Evolutionary conservation across 2,888 invertebrate genomes (phyloP).

Genomic region (Stictocephala bisonia): DNA sequence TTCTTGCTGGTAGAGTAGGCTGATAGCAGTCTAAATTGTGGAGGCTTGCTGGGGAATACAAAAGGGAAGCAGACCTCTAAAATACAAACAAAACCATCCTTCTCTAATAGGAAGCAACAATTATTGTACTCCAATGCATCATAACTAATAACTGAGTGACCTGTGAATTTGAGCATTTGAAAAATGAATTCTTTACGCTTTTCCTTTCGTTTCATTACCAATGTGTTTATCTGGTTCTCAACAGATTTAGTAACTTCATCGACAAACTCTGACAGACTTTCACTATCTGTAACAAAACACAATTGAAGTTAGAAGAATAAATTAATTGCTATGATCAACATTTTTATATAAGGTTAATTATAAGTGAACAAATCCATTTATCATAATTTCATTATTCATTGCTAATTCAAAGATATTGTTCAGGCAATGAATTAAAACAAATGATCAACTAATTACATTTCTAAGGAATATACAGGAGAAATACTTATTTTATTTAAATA

Average conservation of each 20-base stretch:
- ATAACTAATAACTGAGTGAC: slow-evolving; percentile 6
- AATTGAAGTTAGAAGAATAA: too few relatives aligned
- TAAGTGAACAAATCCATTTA: too few relatives aligned
- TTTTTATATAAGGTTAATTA: too few relatives aligned
- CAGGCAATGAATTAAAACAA: too few relatives aligned
- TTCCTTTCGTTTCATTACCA: not conserved
- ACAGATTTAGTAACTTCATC: slow-evolving; percentile 1
- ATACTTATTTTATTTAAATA: too few relatives aligned
- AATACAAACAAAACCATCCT: slow-evolving; percentile 6
- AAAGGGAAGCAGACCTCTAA: not conserved
- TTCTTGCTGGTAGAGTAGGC: not conserved
- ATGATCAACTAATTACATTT: too few relatives aligned
- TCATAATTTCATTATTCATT: too few relatives aligned
- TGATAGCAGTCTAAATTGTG: not conserved
- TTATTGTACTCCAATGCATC: slow-evolving; percentile 8
- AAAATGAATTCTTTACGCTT: slow-evolving; percentile 10
- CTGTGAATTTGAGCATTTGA: not conserved
- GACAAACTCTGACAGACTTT: slow-evolving; percentile 5
- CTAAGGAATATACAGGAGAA: too few relatives aligned
- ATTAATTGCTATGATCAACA: too few relatives aligned
- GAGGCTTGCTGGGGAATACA: not conserved
- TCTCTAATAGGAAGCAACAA: not conserved
- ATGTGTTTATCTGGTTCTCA: slow-evolving; percentile 5
- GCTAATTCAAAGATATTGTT: too few relatives aligned
- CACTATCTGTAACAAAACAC: not conserved